Conservation (phyloP, 2,888 invertebrate genomes). For the Ormia ochracea region DNA sequence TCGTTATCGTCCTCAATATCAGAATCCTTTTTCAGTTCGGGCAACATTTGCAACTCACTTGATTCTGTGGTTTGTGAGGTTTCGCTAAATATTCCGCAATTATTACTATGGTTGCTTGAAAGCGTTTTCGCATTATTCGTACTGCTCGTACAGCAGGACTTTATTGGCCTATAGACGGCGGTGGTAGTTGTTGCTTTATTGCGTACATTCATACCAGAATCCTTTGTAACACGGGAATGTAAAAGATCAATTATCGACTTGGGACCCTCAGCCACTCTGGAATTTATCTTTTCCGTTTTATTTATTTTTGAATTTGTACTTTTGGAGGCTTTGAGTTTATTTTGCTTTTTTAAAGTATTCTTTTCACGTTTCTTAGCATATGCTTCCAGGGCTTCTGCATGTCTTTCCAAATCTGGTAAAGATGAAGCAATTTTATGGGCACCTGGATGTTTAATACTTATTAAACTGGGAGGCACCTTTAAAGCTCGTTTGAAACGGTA, state of each 20-base stretch:
- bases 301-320: slow-evolving; percentile 2
- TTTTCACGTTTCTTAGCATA: slow-evolving; percentile 61
- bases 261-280: slow-evolving; percentile 56
- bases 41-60: slow-evolving; percentile 68
- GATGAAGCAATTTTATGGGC: slow-evolving; percentile 85
- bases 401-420: slow-evolving; percentile 85
- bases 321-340: slow-evolving; percentile 28
- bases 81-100: slow-evolving; percentile 57
- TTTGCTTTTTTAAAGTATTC: slow-evolving; percentile 44
- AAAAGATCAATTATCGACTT: slow-evolving; percentile 76
- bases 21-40: slow-evolving; percentile 58
- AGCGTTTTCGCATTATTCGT: slow-evolving; percentile 24
- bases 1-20: slow-evolving; percentile 54
- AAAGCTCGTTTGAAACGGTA: slow-evolving; percentile 88
- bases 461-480: slow-evolving; percentile 88
- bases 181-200: slow-evolving; percentile 23
- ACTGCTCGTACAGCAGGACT: slow-evolving; percentile 34
- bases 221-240: slow-evolving; percentile 73
- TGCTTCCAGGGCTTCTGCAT: slow-evolving; percentile 60
- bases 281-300: slow-evolving; percentile 36
- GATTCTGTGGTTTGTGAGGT: slow-evolving; percentile 71
- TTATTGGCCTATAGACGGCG: neutral
- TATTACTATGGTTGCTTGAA: slow-evolving; percentile 6
- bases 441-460: slow-evolving; percentile 86
- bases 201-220: slow-evolving; percentile 43